Evolutionary conservation across 1,140 invertebrate species (phyloP).

Genomic region (Drosophila lacteicornis): DNA sequence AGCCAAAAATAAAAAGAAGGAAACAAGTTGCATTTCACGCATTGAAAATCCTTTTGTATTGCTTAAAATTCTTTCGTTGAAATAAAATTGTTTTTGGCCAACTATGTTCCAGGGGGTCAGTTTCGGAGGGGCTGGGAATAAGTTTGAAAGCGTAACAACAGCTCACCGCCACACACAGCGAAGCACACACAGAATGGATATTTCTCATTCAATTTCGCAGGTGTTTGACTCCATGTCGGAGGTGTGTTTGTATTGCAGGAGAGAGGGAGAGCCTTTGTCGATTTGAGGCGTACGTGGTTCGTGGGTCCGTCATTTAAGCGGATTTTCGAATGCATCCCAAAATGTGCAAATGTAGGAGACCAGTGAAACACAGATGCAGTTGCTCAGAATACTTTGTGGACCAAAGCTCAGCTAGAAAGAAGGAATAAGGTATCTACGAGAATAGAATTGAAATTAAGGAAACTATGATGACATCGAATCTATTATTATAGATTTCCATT

Average conservation of each 20-base stretch:
- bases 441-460: conserved; percentile 1
- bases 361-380: conserved; percentile 12
- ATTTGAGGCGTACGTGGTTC: conserved; percentile 64
- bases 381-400: conserved; percentile 28
- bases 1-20: conserved; percentile 7
- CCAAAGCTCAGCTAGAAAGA: background rate
- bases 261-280: conserved; percentile 56
- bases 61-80: conserved; percentile 63
- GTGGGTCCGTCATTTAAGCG: conserved; percentile 47
- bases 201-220: conserved; percentile 81
- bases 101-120: conserved; percentile 52
- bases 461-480: background rate
- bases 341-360: conserved; percentile 32
- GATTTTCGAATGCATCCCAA: conserved; percentile 46
- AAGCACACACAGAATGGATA: conserved; percentile 64
- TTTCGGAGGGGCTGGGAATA: conserved; percentile 41
- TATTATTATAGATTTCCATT: too few relatives aligned
- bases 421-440: background rate
- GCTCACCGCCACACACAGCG: conserved; percentile 17
- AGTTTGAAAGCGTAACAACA: conserved; percentile 52
- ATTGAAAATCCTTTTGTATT: conserved; percentile 69
- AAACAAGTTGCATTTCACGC: conserved; percentile 35
- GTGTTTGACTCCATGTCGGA: conserved; percentile 67
- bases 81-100: conserved; percentile 73
- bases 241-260: conserved; percentile 18